Percentiles rank a stretch among this genome's conserved stretches.
Conservation (phyloP, 2,797 vertebrate genomes). For the Pelochelys cantorii region DNA sequence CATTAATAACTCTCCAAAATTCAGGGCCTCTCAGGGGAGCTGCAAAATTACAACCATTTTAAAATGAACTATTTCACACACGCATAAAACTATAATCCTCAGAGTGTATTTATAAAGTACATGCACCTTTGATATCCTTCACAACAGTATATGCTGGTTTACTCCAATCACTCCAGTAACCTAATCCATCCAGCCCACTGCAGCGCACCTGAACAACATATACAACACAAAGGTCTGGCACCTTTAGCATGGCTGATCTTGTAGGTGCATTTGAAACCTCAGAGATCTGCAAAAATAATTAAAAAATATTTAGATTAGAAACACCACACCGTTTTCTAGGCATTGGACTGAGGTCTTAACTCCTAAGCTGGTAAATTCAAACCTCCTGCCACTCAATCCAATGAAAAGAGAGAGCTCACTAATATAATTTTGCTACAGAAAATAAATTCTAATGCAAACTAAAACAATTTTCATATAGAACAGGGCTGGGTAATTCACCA, state of each 20-base stretch:
- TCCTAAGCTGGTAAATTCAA: not conserved
- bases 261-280: conserved; percentile 63
- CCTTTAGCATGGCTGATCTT: conserved; percentile 59
- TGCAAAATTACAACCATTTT: conserved; percentile 63
- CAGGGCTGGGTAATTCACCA: too few species aligned
- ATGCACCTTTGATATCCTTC: conserved; percentile 86
- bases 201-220: conserved; percentile 88
- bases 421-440: not conserved
- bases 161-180: conserved; percentile 94
- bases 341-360: not conserved
- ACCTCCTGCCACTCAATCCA: not conserved
- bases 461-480: too few species aligned
- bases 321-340: not conserved
- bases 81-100: not conserved
- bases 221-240: conserved; percentile 83
- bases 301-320: not conserved
- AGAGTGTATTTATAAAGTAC: not conserved
- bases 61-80: not conserved
- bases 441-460: not conserved
- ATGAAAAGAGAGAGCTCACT: not conserved
- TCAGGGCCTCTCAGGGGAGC: conserved; percentile 91
- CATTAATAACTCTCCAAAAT: conserved; percentile 89
- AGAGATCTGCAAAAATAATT: conserved; percentile 77
- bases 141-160: conserved; percentile 76
- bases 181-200: conserved; percentile 73